Percentiles rank a stretch among this genome's conserved stretches.
These are phyloP conservation scores for Sarcophaga bullata DNA, from an alignment of 1,140 invertebrate species.

Conservation along the genomic window DNA sequence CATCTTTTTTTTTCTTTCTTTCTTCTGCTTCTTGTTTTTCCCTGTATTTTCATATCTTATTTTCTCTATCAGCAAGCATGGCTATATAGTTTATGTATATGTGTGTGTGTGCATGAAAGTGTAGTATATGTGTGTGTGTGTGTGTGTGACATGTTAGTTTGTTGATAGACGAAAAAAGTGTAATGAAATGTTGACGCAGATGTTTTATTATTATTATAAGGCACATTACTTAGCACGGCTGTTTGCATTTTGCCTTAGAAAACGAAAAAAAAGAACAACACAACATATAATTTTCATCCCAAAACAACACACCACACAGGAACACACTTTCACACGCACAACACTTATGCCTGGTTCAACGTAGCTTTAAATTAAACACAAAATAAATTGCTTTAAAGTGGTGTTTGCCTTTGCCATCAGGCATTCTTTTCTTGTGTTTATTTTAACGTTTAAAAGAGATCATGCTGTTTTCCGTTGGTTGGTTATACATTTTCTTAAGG, in stretches of 20 bases:
- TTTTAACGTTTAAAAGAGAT: neutral
- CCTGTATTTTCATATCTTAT: no score
- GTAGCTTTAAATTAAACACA: neutral
- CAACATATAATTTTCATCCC: no score
- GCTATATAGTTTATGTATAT: no score
- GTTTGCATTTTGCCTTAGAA: conserved; percentile 28
- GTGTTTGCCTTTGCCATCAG: neutral
- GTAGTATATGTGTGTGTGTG: neutral
- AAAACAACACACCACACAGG: no score
- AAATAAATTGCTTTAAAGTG: neutral
- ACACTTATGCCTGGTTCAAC: neutral
- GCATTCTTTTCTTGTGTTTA: neutral
- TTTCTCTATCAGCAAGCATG: no score
- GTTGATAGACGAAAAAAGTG: neutral
- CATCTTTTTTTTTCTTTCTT: no score
- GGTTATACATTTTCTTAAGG: no score
- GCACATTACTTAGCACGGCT: conserved; percentile 34
- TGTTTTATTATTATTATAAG: conserved; percentile 41
- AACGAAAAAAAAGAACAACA: neutral
- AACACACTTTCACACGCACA: neutral
- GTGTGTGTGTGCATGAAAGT: neutral
- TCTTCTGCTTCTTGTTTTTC: no score
- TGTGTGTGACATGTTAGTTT: neutral
- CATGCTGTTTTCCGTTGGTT: neutral
- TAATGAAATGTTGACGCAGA: conserved; percentile 40